Base-by-base conservation (phyloP, 2,888 invertebrate species). In the Dorcus hopei region DNA sequence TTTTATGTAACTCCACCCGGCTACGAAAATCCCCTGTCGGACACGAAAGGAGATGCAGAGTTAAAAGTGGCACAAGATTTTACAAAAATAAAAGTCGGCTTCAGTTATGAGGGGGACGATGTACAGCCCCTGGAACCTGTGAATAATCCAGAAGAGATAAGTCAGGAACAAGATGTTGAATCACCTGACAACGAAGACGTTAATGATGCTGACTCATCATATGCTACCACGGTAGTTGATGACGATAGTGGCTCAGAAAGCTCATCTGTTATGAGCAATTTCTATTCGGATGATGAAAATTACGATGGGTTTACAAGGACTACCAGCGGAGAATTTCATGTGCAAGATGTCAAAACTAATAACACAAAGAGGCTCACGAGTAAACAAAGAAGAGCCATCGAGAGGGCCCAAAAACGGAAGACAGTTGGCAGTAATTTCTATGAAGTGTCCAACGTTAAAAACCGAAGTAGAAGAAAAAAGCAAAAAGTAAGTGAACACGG, bases 1-100 rank as follows among this genome's bases (percentile, higher is more conserved):
- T 98, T 93, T 79, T 99, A 94, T 81, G 89, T 94, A 3, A 83
- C 88, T 48, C 97, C 97, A 11, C 89, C 91, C 67, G 91, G 90
- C 2, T 92, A 86, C 79, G 91, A 90, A 77, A 79, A 83, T 50
- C 89, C 91, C 2, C 77, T 86, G 64, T 77, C 82, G 9, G 54
- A 54, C 45, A 53, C 49, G 16, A 56, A n/a, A 1, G 75, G 73
- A 55, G 81, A 81, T 55, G 76, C 80, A 6, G 77, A 77, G 5
- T 81, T 86, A 48, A 80, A 80, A 58, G 85, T 88, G 58, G 81
- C 88, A n/a, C 92, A 92, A 82, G 91, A 93, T 77, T 91, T 90
- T 78, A 84, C 86, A 3, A 91, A 91, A 79, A 92, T 93, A 65
- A 84, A 87, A 72, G 90, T 93, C 26, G 87, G 86, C 9, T 65